Evolutionary conservation across 2,888 invertebrate genomes (phyloP).

Genomic region (Acrobasis consociella): DNA sequence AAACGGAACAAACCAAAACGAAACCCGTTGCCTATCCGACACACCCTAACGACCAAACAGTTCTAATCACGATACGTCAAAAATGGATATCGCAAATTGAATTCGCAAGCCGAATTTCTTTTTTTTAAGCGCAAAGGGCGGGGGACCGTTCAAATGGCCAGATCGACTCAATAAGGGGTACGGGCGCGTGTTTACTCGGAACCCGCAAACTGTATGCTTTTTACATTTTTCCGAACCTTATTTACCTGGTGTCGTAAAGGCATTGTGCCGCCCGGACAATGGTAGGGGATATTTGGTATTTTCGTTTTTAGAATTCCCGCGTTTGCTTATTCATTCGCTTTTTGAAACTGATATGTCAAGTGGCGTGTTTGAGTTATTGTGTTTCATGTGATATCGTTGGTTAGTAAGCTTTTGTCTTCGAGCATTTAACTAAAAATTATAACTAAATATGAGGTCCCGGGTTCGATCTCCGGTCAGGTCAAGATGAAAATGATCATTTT

Average conservation of each 20-base stretch:
- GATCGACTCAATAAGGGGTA: conserved; percentile 80
- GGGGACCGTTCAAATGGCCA: conserved; percentile 77
- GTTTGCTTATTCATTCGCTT: conserved; percentile 54
- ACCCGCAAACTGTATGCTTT: conserved; percentile 76
- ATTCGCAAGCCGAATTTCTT: conserved; percentile 66
- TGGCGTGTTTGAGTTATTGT: conserved; percentile 35
- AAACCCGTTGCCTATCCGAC: conserved; percentile 40
- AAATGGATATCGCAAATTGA: conserved; percentile 82
- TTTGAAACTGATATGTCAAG: conserved; percentile 50
- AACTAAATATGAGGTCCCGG: no score
- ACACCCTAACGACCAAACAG: conserved; percentile 76
- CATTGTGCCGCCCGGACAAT: conserved; percentile 76
- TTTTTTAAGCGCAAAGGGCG: conserved; percentile 69
- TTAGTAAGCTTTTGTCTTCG: neutral
- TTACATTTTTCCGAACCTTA: conserved; percentile 78
- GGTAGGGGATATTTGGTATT: conserved; percentile 59
- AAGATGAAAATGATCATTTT: no score
- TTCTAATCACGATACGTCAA: conserved; percentile 81
- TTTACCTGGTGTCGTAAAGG: conserved; percentile 80
- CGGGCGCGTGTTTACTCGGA: conserved; percentile 77
- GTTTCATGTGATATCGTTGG: conserved; percentile 25
- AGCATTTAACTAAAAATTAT: no score
- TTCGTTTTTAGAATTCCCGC: conserved; percentile 47
- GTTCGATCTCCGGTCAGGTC: no score
- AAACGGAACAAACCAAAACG: conserved; percentile 51